phyloP scores from a whole-genome alignment of 92 coral and sea anemone species.

The Isaurus tuberculatus region DNA sequence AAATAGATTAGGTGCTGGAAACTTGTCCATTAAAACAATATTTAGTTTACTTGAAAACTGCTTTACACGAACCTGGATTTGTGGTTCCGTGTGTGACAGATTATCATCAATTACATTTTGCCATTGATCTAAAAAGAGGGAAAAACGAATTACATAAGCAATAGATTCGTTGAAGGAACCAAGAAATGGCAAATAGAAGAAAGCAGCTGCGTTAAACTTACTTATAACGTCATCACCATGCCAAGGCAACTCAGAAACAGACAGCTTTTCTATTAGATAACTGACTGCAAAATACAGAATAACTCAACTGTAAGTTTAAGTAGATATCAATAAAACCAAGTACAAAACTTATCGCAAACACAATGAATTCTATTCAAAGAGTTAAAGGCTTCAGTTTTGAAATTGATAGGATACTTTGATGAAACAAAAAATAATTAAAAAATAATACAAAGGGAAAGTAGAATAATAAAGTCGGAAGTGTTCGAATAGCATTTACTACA shows the following conservation, averaged over 20 bases:
- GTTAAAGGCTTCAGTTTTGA: too few relatives aligned
- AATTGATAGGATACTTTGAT: too few relatives aligned
- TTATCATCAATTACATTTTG: constrained; percentile 83
- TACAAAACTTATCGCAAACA: background rate
- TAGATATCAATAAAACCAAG: background rate
- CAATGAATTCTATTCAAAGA: background rate
- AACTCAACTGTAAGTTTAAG: background rate
- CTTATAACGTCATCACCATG: constrained; percentile 75
- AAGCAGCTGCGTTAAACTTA: constrained; percentile 28
- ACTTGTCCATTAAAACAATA: background rate
- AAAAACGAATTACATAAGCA: background rate
- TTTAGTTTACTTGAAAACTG: background rate
- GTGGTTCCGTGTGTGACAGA: constrained; percentile 81
- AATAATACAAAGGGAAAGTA: too few relatives aligned
- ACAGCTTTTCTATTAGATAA: constrained; percentile 84
- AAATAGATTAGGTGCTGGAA: background rate
- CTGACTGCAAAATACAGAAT: constrained; percentile 70
- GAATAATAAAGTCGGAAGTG: too few relatives aligned
- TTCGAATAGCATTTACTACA: too few relatives aligned
- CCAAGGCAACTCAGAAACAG: constrained; percentile 87
- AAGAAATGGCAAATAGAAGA: background rate
- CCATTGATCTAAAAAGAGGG: constrained; percentile 67
- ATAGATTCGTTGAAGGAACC: background rate
- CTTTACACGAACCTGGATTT: constrained; percentile 73
- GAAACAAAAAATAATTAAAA: too few relatives aligned